Percentiles rank a stretch among this genome's conserved stretches.
Conservation (phyloP, 2,888 invertebrate species). For the Julus scandinavius region DNA sequence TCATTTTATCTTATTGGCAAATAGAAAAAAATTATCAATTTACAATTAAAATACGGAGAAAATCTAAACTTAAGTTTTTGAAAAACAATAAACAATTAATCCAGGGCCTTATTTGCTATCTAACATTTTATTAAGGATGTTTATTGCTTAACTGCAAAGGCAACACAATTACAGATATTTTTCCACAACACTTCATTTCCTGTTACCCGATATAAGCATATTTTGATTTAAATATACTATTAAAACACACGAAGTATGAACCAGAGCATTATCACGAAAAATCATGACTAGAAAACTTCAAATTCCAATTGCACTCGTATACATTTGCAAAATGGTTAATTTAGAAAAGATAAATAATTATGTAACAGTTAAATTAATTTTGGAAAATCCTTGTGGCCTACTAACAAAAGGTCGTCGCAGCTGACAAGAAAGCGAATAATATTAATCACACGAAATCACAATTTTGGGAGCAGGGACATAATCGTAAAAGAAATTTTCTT, state of each 20-base stretch:
- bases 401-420: not conserved
- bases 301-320: not conserved
- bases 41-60: too few species aligned
- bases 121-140: constrained; percentile 18
- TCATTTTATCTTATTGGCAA: not conserved
- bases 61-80: too few species aligned
- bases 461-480: not conserved
- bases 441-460: constrained; percentile 22
- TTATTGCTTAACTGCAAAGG: not conserved
- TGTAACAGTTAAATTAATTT: not conserved
- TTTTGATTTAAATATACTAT: not conserved
- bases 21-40: too few species aligned
- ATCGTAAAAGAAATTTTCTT: not conserved
- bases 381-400: constrained; percentile 9
- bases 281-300: constrained; percentile 38
- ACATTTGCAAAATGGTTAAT: not conserved
- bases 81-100: not conserved
- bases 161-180: not conserved
- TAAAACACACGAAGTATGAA: not conserved
- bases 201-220: not conserved
- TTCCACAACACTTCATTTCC: not conserved
- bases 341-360: constrained; percentile 8
- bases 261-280: not conserved
- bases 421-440: constrained; percentile 4
- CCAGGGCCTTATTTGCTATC: not conserved